phyloP scores from a whole-genome alignment of 2,888 invertebrate species.

The Neoitamus cyanurus region DNA sequence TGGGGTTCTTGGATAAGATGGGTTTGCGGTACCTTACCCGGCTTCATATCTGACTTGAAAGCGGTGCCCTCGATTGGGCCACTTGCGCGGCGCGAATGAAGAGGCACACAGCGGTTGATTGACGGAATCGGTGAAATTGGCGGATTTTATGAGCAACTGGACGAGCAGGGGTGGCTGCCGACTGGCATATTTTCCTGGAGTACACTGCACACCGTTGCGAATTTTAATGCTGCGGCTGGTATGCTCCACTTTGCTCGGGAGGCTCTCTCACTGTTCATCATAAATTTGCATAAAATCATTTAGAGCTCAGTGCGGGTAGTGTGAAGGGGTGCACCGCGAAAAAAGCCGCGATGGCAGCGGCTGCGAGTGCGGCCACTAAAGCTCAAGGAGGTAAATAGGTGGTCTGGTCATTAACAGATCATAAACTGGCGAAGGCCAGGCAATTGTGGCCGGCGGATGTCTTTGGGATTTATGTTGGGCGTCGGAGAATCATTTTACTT shows the following conservation, averaged over 20 bases:
- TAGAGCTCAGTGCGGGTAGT: neutral
- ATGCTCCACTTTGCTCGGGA: neutral
- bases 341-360: neutral
- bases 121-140: slow-evolving; percentile 8
- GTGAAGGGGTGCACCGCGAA: neutral
- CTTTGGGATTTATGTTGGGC: slow-evolving; percentile 4
- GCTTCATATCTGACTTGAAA: neutral
- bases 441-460: neutral
- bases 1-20: neutral
- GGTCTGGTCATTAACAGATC: slow-evolving; percentile 13
- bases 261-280: too few relatives aligned
- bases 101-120: neutral
- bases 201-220: slow-evolving; percentile 8
- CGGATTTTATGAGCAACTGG: slow-evolving; percentile 6
- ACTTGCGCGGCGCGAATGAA: neutral
- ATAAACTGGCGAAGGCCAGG: slow-evolving; percentile 10
- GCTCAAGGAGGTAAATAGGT: neutral
- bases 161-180: neutral
- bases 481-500: neutral
- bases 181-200: neutral
- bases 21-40: neutral
- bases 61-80: neutral
- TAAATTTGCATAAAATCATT: slow-evolving; percentile 3
- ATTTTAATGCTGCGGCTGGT: slow-evolving; percentile 20
- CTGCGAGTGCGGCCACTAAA: neutral